phyloP scores from a whole-genome alignment of 2,888 invertebrate genomes.

The Hirtodrosophila duncani region DNA sequence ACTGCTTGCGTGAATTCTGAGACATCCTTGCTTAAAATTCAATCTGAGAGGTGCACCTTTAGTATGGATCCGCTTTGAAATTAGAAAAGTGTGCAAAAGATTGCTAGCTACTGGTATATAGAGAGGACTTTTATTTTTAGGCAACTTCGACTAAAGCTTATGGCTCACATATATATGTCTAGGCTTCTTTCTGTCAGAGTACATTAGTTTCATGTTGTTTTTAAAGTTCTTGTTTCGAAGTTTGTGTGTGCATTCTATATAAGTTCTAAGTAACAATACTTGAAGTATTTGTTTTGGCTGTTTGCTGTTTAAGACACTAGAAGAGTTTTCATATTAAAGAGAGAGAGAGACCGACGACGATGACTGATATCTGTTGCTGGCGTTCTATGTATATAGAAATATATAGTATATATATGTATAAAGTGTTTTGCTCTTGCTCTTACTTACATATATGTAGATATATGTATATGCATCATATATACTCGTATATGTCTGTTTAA shows the following conservation, averaged over 20 bases:
- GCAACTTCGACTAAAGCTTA: conserved; percentile 19
- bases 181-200: conserved; percentile 62
- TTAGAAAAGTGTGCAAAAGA: too few species aligned
- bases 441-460: conserved; percentile 26
- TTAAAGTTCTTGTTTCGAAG: conserved; percentile 15
- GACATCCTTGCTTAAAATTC: too few species aligned
- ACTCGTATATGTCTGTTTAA: conserved; percentile 9
- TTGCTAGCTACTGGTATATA: conserved; percentile 2
- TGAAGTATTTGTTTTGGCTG: conserved; percentile 43
- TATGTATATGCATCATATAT: conserved; percentile 20
- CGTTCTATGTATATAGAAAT: conserved; percentile 29
- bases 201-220: conserved; percentile 43
- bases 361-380: conserved; percentile 39
- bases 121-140: too few species aligned
- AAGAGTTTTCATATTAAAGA: conserved; percentile 38
- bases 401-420: conserved; percentile 47
- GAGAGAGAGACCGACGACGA: background rate
- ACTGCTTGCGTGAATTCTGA: too few species aligned
- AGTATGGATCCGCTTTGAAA: too few species aligned
- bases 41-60: too few species aligned
- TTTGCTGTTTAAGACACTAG: conserved; percentile 65
- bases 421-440: conserved; percentile 16
- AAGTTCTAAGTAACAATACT: conserved; percentile 58
- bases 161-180: conserved; percentile 23
- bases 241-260: conserved; percentile 52